Evolutionary conservation across 2,888 invertebrate species (phyloP).

Genomic region (Nudaria mundana): DNA sequence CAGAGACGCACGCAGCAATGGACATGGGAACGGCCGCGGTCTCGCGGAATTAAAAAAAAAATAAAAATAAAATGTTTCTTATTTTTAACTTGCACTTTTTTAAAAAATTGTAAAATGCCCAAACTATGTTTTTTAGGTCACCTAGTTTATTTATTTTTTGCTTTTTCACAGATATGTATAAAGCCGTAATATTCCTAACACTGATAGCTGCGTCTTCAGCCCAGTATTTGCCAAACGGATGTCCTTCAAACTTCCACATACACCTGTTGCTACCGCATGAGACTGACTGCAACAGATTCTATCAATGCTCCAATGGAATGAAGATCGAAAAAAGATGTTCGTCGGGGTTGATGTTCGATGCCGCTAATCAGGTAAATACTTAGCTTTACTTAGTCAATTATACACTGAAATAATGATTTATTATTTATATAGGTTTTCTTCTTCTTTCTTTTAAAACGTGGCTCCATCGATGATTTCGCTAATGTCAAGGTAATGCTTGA

Average conservation of each 20-base stretch:
- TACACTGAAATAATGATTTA: no score
- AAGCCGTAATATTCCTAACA: conserved; percentile 36
- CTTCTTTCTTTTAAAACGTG: no score
- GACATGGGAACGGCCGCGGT: no score
- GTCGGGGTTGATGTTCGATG: conserved; percentile 14
- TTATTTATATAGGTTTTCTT: no score
- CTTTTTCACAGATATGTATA: conserved; percentile 39
- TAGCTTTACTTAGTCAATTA: no score
- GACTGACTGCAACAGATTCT: conserved; percentile 28
- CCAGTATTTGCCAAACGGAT: conserved; percentile 43
- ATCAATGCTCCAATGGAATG: conserved; percentile 26
- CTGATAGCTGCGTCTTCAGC: conserved; percentile 46
- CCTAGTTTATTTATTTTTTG: not conserved
- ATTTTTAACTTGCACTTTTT: no score
- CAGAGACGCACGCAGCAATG: no score
- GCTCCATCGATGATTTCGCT: no score
- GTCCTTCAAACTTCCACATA: conserved; percentile 21
- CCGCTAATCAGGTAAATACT: not conserved
- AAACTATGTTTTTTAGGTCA: not conserved
- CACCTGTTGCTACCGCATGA: conserved; percentile 22
- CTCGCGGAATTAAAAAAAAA: no score
- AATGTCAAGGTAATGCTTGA: no score
- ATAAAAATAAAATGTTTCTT: no score
- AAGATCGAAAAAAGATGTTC: conserved; percentile 12
- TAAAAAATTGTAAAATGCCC: no score